Evolutionary conservation across 2,797 vertebrate species (phyloP), one percentile per base, ranked within the genome.

Genomic region (Onychomys leucogaster): DNA sequence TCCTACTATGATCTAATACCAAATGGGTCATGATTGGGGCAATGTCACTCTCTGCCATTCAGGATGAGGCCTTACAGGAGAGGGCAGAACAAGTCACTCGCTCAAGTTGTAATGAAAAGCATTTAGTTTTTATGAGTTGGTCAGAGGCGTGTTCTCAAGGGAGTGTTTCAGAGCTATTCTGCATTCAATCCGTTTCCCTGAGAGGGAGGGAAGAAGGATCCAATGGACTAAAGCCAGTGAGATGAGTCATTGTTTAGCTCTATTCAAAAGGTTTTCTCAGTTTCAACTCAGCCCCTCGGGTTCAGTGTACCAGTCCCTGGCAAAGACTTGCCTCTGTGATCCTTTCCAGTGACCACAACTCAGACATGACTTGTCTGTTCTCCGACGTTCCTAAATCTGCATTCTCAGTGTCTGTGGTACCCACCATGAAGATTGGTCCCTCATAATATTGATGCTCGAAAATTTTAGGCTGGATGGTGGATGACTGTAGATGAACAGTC

Each of bases 41-140:
- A 96, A 91, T 75, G 77, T 46, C 94, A 95, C 75, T 90, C 95
- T 94, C 93, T 82, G 84, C 43, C 57, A 61, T 57, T 95, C 93
- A 90, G 57, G 80, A 43, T 7, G 75, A 94, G 85, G 71, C 59
- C 89, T 92, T 86, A 77, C 25, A 4, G 5, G 34, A 41, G 65
- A 69, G 34, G 63, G 16, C 83, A 57, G n/a, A 95, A 41, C 46
- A 75, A 95, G 81, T 93, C 95, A 96, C 90, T 97, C 91, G 76
- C 77, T 75, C 37, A 89, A 78, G 81, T 59, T 71, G 81, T 90
- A 97, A 95, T 91, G 90, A 83, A 97, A 94, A 97, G 87, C 92
- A 41, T 92, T 96, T 94, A 94, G 85, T 94, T 97, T 95, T 96
- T 97, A 96, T 96, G 96, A 95, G 90, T 90, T 86, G 87, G 92